These are phyloP conservation scores for Diabrotica virgifera DNA, from an alignment of 1,140 invertebrate genomes.

Conservation along the genomic window DNA sequence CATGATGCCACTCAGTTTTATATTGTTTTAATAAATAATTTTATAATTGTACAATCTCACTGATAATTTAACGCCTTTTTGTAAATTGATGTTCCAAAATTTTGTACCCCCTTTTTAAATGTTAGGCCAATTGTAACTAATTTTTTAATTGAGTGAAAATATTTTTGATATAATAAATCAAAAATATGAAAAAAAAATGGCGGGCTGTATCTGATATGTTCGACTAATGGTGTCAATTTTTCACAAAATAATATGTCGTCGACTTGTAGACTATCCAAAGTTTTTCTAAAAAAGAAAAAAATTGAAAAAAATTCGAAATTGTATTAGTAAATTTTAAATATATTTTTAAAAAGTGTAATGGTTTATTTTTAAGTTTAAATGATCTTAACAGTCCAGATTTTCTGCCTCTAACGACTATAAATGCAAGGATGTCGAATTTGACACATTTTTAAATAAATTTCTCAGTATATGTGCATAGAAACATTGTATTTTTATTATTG, in stretches of 20 bases:
- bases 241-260: neutral
- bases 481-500: too few relatives aligned
- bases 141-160: slow-evolving; percentile 2
- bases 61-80: slow-evolving; percentile 4
- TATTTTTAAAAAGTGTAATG: too few relatives aligned
- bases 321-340: neutral
- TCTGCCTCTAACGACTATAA: too few relatives aligned
- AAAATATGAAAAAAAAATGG: slow-evolving; percentile 6
- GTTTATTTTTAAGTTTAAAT: too few relatives aligned
- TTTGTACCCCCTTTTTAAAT: slow-evolving; percentile 5
- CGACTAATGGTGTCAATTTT: neutral
- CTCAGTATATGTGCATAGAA: too few relatives aligned
- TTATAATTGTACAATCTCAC: slow-evolving; percentile 5
- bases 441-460: too few relatives aligned
- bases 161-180: slow-evolving; percentile 12
- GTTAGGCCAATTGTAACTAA: slow-evolving; percentile 11
- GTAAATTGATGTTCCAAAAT: slow-evolving; percentile 8
- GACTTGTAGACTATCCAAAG: neutral
- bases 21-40: neutral
- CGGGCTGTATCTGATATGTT: slow-evolving; percentile 4
- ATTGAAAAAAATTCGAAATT: neutral
- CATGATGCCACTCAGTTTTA: too few relatives aligned
- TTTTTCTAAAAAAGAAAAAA: neutral
- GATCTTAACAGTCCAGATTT: too few relatives aligned
- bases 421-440: too few relatives aligned